Percentiles rank a stretch among this genome's conserved stretches.
These are phyloP conservation scores for Buphagus erythrorhynchus DNA, from an alignment of 2,797 vertebrate genomes.

Conservation along the genomic window DNA sequence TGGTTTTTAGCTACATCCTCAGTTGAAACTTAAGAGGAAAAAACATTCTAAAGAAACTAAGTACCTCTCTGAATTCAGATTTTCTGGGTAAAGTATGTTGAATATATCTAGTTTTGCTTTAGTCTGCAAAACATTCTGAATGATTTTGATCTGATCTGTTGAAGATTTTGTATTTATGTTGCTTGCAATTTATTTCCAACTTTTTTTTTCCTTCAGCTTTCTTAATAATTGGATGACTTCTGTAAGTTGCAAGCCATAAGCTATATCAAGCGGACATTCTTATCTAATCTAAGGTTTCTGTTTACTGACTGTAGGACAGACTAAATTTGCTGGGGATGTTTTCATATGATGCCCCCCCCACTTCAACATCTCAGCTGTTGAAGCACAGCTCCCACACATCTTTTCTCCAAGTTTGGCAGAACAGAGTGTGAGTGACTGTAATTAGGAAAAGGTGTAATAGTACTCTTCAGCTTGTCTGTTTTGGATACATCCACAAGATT, in stretches of 20 bases:
- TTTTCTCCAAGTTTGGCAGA: not conserved
- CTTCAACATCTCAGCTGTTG: not conserved
- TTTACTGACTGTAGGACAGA: not conserved
- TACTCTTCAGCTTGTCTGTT: not conserved
- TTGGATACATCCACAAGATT: not conserved
- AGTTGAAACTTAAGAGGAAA: not conserved
- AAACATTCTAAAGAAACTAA: not conserved
- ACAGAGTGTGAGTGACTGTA: not conserved
- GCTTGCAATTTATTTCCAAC: not conserved
- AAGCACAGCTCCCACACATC: not conserved
- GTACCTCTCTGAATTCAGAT: not conserved
- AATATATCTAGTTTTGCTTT: not conserved
- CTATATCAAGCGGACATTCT: not conserved
- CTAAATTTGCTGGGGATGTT: not conserved
- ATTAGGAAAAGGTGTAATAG: not conserved
- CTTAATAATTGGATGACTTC: not conserved
- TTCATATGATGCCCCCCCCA: not conserved
- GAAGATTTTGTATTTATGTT: not conserved
- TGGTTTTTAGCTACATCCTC: not conserved
- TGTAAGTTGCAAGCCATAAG: not conserved
- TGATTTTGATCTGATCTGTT: not conserved
- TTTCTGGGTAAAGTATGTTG: not conserved
- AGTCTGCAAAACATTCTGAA: not conserved
- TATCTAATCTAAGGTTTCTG: conserved; percentile 10
- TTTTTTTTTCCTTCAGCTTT: not conserved